Conservation (phyloP, 2,888 invertebrate genomes). For the Metallyticus violacea region DNA sequence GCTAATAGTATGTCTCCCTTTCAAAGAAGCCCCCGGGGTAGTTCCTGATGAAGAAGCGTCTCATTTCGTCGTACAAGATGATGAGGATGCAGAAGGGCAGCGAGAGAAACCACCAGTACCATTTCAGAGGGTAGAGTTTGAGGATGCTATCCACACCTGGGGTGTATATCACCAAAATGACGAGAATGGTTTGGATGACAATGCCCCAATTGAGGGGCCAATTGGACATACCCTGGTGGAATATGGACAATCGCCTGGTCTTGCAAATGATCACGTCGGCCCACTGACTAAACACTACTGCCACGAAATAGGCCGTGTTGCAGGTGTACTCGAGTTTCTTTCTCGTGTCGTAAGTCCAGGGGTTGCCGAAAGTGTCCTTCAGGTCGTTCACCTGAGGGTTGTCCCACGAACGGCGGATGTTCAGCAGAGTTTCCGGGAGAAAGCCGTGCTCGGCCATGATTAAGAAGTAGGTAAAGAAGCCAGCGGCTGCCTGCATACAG, state of each 20-base stretch:
- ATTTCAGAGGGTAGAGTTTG: not conserved
- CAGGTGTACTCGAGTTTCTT: constrained; percentile 19
- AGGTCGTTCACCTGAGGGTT: constrained; percentile 65
- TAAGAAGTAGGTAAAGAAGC: constrained; percentile 22
- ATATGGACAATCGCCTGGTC: constrained; percentile 21
- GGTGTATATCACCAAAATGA: constrained; percentile 8
- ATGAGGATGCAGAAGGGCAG: constrained; percentile 20
- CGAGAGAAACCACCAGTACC: not conserved
- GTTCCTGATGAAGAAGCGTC: constrained; percentile 18
- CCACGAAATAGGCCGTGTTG: constrained; percentile 23
- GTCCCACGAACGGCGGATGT: constrained; percentile 14
- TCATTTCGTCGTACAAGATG: constrained; percentile 22
- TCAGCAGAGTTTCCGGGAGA: not conserved
- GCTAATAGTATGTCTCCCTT: constrained; percentile 20
- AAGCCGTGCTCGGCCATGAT: constrained; percentile 29
- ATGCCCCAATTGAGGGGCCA: constrained; percentile 18
- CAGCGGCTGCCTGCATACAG: constrained; percentile 23
- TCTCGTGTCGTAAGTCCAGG: constrained; percentile 20
- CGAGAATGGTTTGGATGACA: constrained; percentile 2
- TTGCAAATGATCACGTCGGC: constrained; percentile 29
- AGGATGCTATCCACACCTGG: constrained; percentile 5
- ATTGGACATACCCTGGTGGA: constrained; percentile 25
- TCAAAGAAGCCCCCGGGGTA: constrained; percentile 21
- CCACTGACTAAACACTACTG: constrained; percentile 16
- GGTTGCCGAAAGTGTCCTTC: constrained; percentile 47